Evolutionary conservation across 2,888 invertebrate genomes (phyloP), one percentile per base, ranked within the genome.

Genomic region (Mythimna pallens): DNA sequence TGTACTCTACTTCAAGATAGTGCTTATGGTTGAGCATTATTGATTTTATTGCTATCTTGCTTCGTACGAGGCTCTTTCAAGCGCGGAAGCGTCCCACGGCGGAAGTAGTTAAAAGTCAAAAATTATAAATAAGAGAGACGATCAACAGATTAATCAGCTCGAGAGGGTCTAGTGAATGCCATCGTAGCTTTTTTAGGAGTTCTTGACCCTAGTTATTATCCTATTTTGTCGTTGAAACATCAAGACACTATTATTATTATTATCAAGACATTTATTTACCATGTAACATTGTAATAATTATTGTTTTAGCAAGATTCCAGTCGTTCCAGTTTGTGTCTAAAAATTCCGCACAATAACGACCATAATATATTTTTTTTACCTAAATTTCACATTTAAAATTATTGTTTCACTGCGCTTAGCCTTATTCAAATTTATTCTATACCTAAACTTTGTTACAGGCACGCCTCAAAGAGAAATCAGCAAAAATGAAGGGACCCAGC

Each of bases 21-120:
- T 47, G 47, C 36, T 30, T 20, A 6, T 25, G 12, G 25, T 36
- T 25, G 10, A 7, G 3, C 25, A 50, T 25, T 68, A 68, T 68
- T 68, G 34, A 30, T 66, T 30, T 17, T n/a, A 63, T 63, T 68
- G 12, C n/a, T 25, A 40, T 40, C 52, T 12, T 54, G 40, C n/a
- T 43, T 25, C 14, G 22, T 22, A n/a, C 25, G 47, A 12, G 5
- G 14, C 14, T 25, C 54, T 17, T 8, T 54, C 14, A 6, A 34
- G 22, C 7, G 17, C 10, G 17, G n/a, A 7, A 50, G 34, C 25
- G 1, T 9, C 20, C 6, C 20, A 25, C 22, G 10, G 17, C 9
- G 47, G 34, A 76, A 20, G 43, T 36, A n/a, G 12, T 12, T 43
- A 36, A 47, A n/a, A 47, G 12, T 30, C 47, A 55, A 47, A 47